Conservation (phyloP, 2,797 vertebrate species). For the Peromyscus aztecus region DNA sequence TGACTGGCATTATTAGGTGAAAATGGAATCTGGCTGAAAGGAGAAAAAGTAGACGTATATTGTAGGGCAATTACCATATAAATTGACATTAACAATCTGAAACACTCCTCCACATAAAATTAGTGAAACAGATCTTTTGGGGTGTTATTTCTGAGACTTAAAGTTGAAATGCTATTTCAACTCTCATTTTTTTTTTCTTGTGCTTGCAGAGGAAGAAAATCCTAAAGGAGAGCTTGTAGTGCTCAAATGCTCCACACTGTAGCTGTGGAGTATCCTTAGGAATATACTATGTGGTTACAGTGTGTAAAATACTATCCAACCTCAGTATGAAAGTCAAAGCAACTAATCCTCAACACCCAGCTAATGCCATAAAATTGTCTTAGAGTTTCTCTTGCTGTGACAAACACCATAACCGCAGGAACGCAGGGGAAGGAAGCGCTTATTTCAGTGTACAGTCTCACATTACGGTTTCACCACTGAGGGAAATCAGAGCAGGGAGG, state of each 20-base stretch:
- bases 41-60: constrained; percentile 73
- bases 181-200: neutral
- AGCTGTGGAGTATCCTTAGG: neutral
- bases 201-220: neutral
- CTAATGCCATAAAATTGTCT: neutral
- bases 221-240: constrained; percentile 1
- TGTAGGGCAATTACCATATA: constrained; percentile 82
- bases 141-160: constrained; percentile 63
- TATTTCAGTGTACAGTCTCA: neutral
- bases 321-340: neutral
- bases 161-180: constrained; percentile 61
- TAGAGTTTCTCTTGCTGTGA: neutral
- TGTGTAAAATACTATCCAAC: neutral
- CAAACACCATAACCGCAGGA: neutral
- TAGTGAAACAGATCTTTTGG: constrained; percentile 65
- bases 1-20: constrained; percentile 76
- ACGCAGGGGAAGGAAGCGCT: too few species aligned
- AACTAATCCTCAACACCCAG: neutral
- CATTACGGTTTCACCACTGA: neutral
- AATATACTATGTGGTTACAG: neutral
- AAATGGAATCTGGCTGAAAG: constrained; percentile 83
- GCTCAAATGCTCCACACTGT: neutral
- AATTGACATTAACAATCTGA: constrained; percentile 79
- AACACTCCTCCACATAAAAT: constrained; percentile 58
- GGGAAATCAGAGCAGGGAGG: too few species aligned